Base-by-base conservation (phyloP, 2,113 vertebrate genomes). In the Syngnathus floridae region DNA sequence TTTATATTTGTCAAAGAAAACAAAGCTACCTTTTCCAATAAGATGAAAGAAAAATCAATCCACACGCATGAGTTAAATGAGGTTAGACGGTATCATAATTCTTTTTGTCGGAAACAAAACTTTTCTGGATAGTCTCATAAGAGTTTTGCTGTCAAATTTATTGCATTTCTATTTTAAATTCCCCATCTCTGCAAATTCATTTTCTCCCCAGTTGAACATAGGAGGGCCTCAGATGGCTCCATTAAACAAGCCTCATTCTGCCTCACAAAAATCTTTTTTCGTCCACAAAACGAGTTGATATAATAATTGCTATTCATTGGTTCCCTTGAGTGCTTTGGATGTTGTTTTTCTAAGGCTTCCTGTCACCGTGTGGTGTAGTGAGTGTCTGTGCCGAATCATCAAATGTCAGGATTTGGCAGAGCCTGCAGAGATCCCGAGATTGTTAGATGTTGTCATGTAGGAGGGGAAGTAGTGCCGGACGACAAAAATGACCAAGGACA, bases 401-500 rank as follows among this genome's bases (percentile, higher is more conserved):
- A 73, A 35, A 81, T 69, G 64, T 67, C 74, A 43, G 64, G 71
- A 58, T 73, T 84, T 83, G 67, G 66, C 46, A 60, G 52, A 74
- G 73, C 63, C 58, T 21, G 54, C 49, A 57, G 71, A 57, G 22
- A 63, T 73, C 59, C 64, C 31, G 21, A 68, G 72, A 71, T 80
- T 5, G 13, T 67, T 62, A 57, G 26, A 72, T 73, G 69, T 58
- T 68, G 77, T 65, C 71, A 52, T 71, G 51, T 36, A 52, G 48
- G 56, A 38, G 64, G 78, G 64, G 71, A 76, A 79, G 70, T 74
- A 63, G 75, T 78, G 81, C 83, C 71, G 65, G 40, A 72, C 6
- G 21, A 59, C 7, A 1, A 64, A 57, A 77, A 77, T 35, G 65
- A 57, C 72, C 74, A 73, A 67, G 55, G 69, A 65, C 58, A 16